Conservation (phyloP, 2,888 invertebrate species). For the Lumbricus terrestris region DNA sequence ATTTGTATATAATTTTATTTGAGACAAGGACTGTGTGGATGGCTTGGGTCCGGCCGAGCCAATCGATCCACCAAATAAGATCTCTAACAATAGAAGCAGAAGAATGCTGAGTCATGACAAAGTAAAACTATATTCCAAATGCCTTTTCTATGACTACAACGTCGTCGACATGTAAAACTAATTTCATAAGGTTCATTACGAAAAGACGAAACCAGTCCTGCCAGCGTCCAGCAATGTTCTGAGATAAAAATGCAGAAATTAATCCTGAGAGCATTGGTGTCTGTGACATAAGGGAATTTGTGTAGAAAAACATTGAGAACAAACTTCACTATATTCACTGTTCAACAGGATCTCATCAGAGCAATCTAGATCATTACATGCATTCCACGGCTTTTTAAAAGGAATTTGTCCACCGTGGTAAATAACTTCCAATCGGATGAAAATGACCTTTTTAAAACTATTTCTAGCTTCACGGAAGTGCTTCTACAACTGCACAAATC, state of each 20-base stretch:
- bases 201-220: neutral
- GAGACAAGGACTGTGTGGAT: neutral
- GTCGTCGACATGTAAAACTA: neutral
- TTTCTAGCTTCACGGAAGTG: no score
- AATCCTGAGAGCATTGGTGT: neutral
- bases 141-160: neutral
- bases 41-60: neutral
- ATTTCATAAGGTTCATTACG: neutral
- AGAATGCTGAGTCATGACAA: neutral
- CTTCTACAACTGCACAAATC: no score
- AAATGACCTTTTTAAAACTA: no score
- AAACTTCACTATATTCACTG: neutral
- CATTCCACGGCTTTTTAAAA: no score
- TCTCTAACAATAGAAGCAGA: neutral
- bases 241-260: neutral
- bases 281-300: neutral
- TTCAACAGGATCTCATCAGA: neutral
- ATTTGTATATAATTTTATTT: neutral
- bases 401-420: no score
- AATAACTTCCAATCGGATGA: no score
- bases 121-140: neutral
- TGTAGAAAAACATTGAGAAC: neutral
- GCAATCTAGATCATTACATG: no score
- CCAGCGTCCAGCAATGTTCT: neutral
- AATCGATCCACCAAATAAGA: neutral